Base-by-base conservation (phyloP, 2,797 vertebrate genomes). In the Sarcophilus harrisii region DNA sequence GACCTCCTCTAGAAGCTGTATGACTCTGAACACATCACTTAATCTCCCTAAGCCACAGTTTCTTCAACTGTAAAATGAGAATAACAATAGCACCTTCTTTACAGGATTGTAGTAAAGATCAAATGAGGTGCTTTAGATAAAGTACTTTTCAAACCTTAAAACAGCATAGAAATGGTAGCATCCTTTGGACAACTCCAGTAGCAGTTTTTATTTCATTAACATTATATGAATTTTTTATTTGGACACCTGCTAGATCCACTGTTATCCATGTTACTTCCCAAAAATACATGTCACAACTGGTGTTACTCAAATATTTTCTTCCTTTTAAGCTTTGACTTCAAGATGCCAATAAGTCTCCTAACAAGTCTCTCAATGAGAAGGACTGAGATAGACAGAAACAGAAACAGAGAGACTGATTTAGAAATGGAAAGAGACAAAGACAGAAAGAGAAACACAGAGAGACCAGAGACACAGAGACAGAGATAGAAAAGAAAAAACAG, bases 401-500 rank as follows among this genome's bases (percentile, higher is more conserved):
- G 60, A 13, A 11, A 32, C 0, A 1, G 30, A 14, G 1, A n/a
- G 5, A n/a, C 1, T 18, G 32, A 52, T 52, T 52, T 0, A 30
- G 59, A 12, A 29, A 30, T 0, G 9, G 29, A 30, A 3, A 16
- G 5, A 66, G 5, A n/a, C 1, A n/a, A 14, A n/a, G 14, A 66
- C 12, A 81, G 18, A 38, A 8, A 38, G 2, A 52, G 49, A 52
- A 52, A 52, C 4, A 52, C 52, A 52, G 4, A 52, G 52, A 52
- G 4, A 52, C 4, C 52, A 52, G 52, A 52, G 52, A 52, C 6
- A 38, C 2, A 30, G 9, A 13, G 11, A 62, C 2, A 32, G 60
- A 32, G 12, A 32, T 0, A 32, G 60, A 13, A 30, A 32, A 0
- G 0, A 11, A 32, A 1, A 66, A 1, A n/a, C 1, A n/a, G 32